A percentile compares a stretch with the other conserved stretches of the same genome.
Conservation (phyloP, 2,797 vertebrate genomes). For the Kryptopterus vitreolus region DNA sequence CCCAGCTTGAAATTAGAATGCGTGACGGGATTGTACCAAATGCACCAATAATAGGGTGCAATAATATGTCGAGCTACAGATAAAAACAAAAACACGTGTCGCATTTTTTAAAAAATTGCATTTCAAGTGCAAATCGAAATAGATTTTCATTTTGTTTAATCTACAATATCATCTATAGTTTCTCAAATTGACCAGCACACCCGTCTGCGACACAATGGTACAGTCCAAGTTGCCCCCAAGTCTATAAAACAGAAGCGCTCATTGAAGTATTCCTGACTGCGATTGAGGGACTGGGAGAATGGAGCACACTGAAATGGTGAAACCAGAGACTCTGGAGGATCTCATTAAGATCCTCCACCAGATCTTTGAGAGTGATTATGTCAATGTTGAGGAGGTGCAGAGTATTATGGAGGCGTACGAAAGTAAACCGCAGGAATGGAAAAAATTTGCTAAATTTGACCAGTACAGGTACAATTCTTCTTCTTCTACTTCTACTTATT, state of each 20-base stretch:
- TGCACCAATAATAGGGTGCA: background rate
- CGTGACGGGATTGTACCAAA: constrained; percentile 16
- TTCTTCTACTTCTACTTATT: background rate
- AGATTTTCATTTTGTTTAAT: no score
- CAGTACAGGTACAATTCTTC: constrained; percentile 79
- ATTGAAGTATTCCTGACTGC: background rate
- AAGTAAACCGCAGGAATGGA: constrained; percentile 88
- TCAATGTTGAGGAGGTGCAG: constrained; percentile 90
- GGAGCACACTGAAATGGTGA: constrained; percentile 82
- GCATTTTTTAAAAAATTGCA: background rate
- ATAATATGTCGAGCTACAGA: background rate
- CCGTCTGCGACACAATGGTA: constrained; percentile 3
- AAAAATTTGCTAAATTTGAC: constrained; percentile 84
- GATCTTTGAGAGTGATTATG: constrained; percentile 79
- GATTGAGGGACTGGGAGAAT: constrained; percentile 58
- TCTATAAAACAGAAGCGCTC: constrained; percentile 38
- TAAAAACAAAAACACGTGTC: background rate
- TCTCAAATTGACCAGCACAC: background rate
- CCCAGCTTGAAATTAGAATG: constrained; percentile 18
- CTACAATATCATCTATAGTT: no score
- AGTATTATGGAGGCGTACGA: constrained; percentile 87
- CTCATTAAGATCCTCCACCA: constrained; percentile 81
- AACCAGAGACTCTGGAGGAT: constrained; percentile 80
- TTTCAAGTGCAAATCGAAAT: no score
- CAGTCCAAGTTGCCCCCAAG: constrained; percentile 20